Base-by-base conservation (phyloP, 2,113 vertebrate genomes). In the Anguilla rostrata region DNA sequence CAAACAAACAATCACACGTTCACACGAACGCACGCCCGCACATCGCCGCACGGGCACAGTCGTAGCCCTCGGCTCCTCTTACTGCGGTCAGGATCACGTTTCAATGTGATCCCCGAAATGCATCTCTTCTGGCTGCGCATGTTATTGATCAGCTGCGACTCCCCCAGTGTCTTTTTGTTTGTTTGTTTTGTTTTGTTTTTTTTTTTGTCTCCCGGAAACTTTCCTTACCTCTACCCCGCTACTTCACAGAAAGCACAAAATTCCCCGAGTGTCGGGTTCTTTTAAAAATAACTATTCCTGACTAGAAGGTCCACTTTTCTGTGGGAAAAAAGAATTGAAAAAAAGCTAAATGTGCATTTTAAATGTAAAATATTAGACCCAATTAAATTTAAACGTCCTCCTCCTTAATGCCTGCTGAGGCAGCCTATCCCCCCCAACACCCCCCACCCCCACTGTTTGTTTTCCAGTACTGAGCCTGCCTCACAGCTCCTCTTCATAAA, bases 71-170 rank as follows among this genome's bases (percentile, higher is more conserved):
- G 2, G n/a, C 87, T 86, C 91, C 87, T 53, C 40, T 84, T 11
- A 14, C 66, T 83, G 83, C 90, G 91, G 88, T 83, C 79, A 83
- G 87, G 92, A 91, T 93, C 92, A 90, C 84, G 91, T 92, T 92
- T 92, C 92, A 92, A 90, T 89, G 89, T 1, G 40, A 84, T 87
- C 89, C 90, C 89, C 92, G 86, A 90, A 93, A 90, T 92, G 91
- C 92, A 91, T 89, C 91, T 92, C 84, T 86, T 85, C 86, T 83
- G 87, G 87, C 88, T 87, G 85, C 84, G 75, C 49, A 91, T 56
- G 81, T 86, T 75, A 75, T 75, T 75, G 71, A 75, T 29, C 71
- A 75, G 71, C 71, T 75, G 71, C 26, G 16, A n/a, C n/a, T 34
- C n/a, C 71, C 71, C 11, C n/a, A n/a, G n/a, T n/a, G 4, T n/a